A percentile compares a stretch with the other conserved stretches of the same genome.
These are phyloP conservation scores for Orestias chungarensis DNA, from an alignment of 2,797 vertebrate species.

Conservation along the genomic window DNA sequence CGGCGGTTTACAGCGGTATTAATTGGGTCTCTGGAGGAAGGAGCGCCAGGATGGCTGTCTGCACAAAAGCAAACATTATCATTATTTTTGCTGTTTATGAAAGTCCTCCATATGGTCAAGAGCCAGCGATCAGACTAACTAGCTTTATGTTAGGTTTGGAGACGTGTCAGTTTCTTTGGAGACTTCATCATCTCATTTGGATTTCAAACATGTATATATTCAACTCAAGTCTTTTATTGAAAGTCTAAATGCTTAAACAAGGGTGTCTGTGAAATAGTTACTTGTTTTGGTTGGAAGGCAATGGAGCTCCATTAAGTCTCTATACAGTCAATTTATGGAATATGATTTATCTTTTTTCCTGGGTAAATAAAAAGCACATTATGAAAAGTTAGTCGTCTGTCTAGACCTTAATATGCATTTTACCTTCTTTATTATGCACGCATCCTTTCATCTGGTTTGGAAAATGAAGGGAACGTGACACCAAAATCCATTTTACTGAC, in stretches of 20 bases:
- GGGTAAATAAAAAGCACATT: too few relatives aligned
- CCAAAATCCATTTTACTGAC: neutral
- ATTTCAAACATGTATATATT: slow-evolving; percentile 29
- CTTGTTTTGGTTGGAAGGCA: neutral
- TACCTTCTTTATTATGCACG: neutral
- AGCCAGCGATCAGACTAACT: slow-evolving; percentile 35
- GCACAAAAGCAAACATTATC: slow-evolving; percentile 63
- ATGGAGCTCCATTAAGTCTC: too few relatives aligned
- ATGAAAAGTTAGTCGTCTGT: too few relatives aligned
- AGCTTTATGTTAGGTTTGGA: slow-evolving; percentile 25
- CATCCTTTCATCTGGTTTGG: neutral
- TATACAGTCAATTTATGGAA: too few relatives aligned
- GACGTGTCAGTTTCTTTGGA: slow-evolving; percentile 17
- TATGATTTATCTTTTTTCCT: too few relatives aligned
- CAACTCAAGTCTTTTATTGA: slow-evolving; percentile 5
- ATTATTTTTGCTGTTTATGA: slow-evolving; percentile 58
- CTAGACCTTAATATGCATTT: neutral
- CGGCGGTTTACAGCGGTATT: slow-evolving; percentile 66
- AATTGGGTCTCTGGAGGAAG: slow-evolving; percentile 79
- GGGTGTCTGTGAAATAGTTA: neutral
- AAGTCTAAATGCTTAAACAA: slow-evolving; percentile 1
- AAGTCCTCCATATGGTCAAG: slow-evolving; percentile 38
- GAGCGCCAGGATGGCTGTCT: slow-evolving; percentile 59
- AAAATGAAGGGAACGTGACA: neutral
- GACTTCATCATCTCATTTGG: slow-evolving; percentile 22